phyloP scores from a whole-genome alignment of 2,797 vertebrate genomes.

The Sebastes itinus region DNA sequence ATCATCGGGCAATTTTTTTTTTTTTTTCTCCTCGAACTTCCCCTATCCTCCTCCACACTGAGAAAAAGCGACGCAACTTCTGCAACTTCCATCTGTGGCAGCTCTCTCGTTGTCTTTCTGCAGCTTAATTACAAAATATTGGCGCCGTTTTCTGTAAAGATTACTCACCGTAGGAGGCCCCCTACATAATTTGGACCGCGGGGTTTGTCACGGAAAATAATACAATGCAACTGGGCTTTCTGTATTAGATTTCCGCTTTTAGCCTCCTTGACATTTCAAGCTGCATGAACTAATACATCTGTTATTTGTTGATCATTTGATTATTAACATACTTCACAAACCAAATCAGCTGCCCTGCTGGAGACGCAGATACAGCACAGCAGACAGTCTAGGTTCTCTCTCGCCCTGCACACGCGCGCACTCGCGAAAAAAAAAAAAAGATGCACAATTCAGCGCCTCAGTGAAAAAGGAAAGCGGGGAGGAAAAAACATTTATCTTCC shows the following conservation, averaged over 20 bases:
- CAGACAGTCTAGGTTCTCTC: constrained; percentile 69
- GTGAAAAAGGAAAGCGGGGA: constrained; percentile 68
- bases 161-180: constrained; percentile 87
- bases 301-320: constrained; percentile 92
- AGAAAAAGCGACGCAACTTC: constrained; percentile 72
- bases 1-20: constrained; percentile 72
- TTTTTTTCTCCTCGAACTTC: constrained; percentile 58
- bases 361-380: constrained; percentile 78
- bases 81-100: constrained; percentile 75
- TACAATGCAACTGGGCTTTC: constrained; percentile 87
- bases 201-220: constrained; percentile 88
- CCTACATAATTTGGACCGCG: constrained; percentile 86
- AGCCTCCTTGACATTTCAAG: constrained; percentile 90
- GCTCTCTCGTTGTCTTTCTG: constrained; percentile 74
- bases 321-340: constrained; percentile 91
- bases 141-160: constrained; percentile 85
- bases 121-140: constrained; percentile 88
- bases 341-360: constrained; percentile 86
- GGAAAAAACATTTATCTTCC: constrained; percentile 73
- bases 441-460: constrained; percentile 69
- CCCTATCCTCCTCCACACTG: constrained; percentile 69
- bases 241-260: constrained; percentile 89
- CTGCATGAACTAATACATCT: constrained; percentile 90
- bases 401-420: constrained; percentile 40
- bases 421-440: constrained; percentile 21